These are phyloP conservation scores for Hymenochirus boettgeri DNA, from an alignment of 2,113 vertebrate species.

Conservation along the genomic window DNA sequence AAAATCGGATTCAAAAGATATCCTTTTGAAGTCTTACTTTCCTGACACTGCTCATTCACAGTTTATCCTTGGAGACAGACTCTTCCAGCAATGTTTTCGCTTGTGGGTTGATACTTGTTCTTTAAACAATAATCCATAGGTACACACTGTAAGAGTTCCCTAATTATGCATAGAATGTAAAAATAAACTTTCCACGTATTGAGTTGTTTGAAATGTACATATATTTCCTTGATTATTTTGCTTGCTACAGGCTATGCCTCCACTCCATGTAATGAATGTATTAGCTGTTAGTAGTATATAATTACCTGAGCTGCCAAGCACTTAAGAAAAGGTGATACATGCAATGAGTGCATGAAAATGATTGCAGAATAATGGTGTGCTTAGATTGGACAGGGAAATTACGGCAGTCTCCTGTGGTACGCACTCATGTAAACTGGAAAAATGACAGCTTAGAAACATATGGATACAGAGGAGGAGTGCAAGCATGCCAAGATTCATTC, in stretches of 20 bases:
- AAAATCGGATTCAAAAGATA: too few relatives aligned
- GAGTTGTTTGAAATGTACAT: constrained; percentile 6
- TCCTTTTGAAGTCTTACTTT: too few relatives aligned
- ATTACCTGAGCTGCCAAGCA: constrained; percentile 49
- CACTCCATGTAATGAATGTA: constrained; percentile 10
- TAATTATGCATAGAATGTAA: constrained; percentile 5
- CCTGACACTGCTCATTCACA: too few relatives aligned
- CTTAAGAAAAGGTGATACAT: constrained; percentile 49
- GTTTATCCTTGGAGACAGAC: too few relatives aligned
- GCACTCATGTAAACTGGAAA: constrained; percentile 30
- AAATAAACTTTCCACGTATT: constrained; percentile 12
- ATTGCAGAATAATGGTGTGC: constrained; percentile 35
- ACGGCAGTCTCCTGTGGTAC: constrained; percentile 12
- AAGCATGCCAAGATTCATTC: constrained; percentile 46
- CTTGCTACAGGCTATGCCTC: not conserved
- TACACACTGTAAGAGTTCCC: not conserved
- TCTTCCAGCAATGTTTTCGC: constrained; percentile 2
- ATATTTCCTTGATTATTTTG: constrained; percentile 21
- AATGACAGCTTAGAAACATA: constrained; percentile 43
- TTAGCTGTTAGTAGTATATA: constrained; percentile 49
- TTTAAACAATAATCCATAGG: constrained; percentile 22
- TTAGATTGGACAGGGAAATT: constrained; percentile 34
- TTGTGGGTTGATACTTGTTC: constrained; percentile 17
- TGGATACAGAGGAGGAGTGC: constrained; percentile 32
- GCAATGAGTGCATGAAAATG: constrained; percentile 42